Evolutionary conservation across 1,140 invertebrate genomes (phyloP), one percentile per base, ranked within the genome.

Genomic region (Apis florea): DNA sequence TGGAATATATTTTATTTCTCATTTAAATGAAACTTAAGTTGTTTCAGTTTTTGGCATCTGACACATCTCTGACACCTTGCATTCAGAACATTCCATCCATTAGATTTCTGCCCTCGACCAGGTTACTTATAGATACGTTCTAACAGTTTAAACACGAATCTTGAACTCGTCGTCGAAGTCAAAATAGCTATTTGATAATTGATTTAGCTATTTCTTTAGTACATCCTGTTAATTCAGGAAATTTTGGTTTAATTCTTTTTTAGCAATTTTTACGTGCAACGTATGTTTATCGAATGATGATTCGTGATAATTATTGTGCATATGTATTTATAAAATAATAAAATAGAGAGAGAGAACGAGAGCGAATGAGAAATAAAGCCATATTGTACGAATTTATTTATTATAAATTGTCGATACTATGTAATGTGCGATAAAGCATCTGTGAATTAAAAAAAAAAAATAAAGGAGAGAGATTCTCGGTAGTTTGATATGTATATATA

Each of bases 1-100:
- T 93, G 91, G 92, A 94, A 93, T 94, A 93, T 93, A 93, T 93
- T 94, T 93, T 94, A 93, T 93, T 93, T 93, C 92, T 93, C 92
- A 93, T 93, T 93, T 92, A 88, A 93, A 93, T 92, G 89, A 92
- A 92, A 92, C 89, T 90, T 92, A 89, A 86, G 90, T 91, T 93
- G 92, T 93, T 93, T 93, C 91, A 89, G 91, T 91, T 92, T 92
- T 90, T 85, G 79, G 82, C 74, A 85, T 79, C 79, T 89, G 82
- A 85, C 83, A 85, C 85, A 73, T 86, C 83, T 83, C 64, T 88
- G 79, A 79, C 78, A 83, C 87, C 87, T 86, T 89, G 79, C 66
- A 79, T 84, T 88, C 85, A 67, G 82, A 84, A 88, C 89, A 91
- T 92, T 93, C 91, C 90, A 90, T 90, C 89, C 90, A 89, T 81